Percentiles rank a stretch among this genome's conserved stretches.
phyloP scores from a whole-genome alignment of 1,140 invertebrate species.

The Melitaea cinxia region DNA sequence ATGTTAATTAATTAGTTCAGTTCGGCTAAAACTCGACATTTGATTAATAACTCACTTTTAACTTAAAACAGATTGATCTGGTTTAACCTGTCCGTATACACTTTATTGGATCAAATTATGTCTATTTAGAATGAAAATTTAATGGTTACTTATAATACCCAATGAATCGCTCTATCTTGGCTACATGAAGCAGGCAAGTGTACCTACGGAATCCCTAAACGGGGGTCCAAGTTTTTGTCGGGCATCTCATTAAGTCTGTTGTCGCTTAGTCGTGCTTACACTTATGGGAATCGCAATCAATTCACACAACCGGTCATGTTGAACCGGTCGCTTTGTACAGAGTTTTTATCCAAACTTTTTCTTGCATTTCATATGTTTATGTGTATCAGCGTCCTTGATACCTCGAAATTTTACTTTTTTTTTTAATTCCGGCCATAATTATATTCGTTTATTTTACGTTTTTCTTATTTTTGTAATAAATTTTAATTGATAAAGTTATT shows the following conservation, averaged over 20 bases:
- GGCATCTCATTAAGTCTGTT: conserved; percentile 38
- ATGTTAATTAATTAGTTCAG: too few species aligned
- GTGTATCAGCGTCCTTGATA: conserved; percentile 3
- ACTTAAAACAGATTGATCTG: neutral
- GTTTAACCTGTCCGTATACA: neutral
- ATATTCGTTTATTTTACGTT: neutral
- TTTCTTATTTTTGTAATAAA: too few species aligned
- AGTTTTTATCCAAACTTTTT: conserved; percentile 12
- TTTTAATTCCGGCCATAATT: neutral
- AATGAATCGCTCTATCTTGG: conserved; percentile 16
- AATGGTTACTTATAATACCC: neutral
- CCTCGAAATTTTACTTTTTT: neutral
- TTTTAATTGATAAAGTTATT: neutral
- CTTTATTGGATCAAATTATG: neutral
- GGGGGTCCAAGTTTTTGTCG: conserved; percentile 39
- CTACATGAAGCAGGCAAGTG: neutral
- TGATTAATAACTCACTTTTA: too few species aligned
- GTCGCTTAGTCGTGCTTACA: conserved; percentile 27
- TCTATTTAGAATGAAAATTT: neutral
- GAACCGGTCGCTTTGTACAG: conserved; percentile 11
- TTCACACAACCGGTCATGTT: conserved; percentile 48
- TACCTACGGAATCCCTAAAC: conserved; percentile 12
- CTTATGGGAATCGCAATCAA: conserved; percentile 45
- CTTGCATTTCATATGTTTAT: neutral
- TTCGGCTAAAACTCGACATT: too few species aligned